Evolutionary conservation across 2,888 invertebrate species (phyloP).

Genomic region (Lasioglossum leucozonium): DNA sequence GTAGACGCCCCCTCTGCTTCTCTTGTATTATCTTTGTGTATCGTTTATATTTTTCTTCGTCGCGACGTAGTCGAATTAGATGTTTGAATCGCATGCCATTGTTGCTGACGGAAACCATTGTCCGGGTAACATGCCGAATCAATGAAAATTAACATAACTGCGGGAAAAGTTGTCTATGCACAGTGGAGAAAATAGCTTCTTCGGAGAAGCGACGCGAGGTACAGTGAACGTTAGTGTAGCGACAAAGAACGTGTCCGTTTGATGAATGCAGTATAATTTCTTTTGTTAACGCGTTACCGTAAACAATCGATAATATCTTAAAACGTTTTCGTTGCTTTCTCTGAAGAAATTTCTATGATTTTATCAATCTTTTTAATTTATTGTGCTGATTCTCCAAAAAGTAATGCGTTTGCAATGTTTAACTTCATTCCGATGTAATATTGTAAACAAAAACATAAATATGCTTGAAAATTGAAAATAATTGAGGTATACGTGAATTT

Average conservation of each 20-base stretch:
- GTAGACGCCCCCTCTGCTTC: neutral
- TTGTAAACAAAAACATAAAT: neutral
- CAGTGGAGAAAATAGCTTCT: neutral
- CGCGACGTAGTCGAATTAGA: conserved; percentile 1
- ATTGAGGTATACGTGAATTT: neutral
- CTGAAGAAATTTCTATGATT: neutral
- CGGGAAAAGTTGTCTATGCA: neutral
- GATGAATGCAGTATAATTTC: neutral
- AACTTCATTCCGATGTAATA: neutral
- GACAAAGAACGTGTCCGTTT: neutral
- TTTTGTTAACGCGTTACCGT: neutral
- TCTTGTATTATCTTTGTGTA: neutral
- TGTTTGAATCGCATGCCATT: neutral
- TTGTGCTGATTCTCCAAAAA: no score
- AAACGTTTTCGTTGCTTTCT: neutral
- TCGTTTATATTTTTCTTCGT: conserved; percentile 1
- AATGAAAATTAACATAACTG: conserved; percentile 15
- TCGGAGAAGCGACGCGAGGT: neutral
- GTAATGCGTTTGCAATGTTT: neutral
- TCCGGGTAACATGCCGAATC: neutral
- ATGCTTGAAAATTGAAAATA: neutral
- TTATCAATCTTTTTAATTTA: neutral
- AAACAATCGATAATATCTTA: neutral
- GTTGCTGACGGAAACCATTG: neutral
- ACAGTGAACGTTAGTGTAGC: neutral